Conservation (phyloP, 2,113 vertebrate species). For the Thoracochromis brauschi region DNA sequence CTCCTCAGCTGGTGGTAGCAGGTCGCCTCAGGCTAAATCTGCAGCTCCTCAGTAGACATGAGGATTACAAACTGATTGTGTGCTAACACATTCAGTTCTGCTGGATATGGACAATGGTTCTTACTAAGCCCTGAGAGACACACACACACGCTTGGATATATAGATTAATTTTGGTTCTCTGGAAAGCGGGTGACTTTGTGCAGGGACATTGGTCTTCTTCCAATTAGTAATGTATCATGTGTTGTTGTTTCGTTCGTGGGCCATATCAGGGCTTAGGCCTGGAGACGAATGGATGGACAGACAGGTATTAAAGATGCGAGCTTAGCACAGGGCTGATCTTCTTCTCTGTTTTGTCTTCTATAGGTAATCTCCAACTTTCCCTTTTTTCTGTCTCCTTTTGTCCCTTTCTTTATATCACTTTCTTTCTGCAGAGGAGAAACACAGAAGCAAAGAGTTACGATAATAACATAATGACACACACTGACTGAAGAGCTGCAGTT, state of each 20-base stretch:
- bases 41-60: conserved; percentile 25
- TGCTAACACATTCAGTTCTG: conserved; percentile 28
- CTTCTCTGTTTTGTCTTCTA: conserved; percentile 8
- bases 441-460: neutral
- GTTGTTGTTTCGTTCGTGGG: conserved; percentile 13
- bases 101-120: conserved; percentile 44
- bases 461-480: conserved; percentile 5
- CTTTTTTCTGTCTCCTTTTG: conserved; percentile 20
- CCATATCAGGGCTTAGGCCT: conserved; percentile 3
- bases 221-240: conserved; percentile 59
- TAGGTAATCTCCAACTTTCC: conserved; percentile 38
- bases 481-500: neutral
- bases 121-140: conserved; percentile 32
- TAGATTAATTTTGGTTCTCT: conserved; percentile 56
- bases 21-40: conserved; percentile 26
- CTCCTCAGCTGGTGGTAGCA: neutral
- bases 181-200: conserved; percentile 26
- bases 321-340: conserved; percentile 31
- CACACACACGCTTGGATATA: neutral
- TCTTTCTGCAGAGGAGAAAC: neutral
- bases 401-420: conserved; percentile 3
- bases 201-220: conserved; percentile 35
- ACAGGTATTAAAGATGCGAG: conserved; percentile 44
- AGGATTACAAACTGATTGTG: conserved; percentile 57
- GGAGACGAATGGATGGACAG: conserved; percentile 25